Percentiles rank a stretch among this genome's conserved stretches.
These are phyloP conservation scores for Pseudobourletiella spinata DNA, from an alignment of 1,140 invertebrate genomes.

Conservation along the genomic window DNA sequence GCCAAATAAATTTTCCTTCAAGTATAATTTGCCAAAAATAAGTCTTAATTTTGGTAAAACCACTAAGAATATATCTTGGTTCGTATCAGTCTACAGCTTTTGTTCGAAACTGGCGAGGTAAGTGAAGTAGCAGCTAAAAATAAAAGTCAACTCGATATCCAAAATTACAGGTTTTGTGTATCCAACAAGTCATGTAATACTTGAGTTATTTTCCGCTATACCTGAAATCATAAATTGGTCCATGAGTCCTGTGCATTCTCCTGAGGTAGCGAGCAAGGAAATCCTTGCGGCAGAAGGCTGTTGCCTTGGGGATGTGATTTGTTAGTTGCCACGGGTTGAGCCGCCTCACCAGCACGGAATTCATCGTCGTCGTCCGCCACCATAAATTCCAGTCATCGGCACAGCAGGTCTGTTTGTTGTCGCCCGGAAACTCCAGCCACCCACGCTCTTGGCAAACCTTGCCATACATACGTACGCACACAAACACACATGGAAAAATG, in stretches of 20 bases:
- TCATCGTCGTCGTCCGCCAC: slow-evolving; percentile 25
- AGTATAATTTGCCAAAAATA: too few relatives aligned
- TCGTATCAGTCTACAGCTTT: too few relatives aligned
- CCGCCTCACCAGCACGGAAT: background rate
- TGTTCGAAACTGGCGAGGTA: too few relatives aligned
- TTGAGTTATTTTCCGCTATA: slow-evolving; percentile 39
- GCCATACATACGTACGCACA: too few relatives aligned
- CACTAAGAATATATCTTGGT: too few relatives aligned
- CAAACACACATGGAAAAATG: too few relatives aligned
- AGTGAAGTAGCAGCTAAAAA: too few relatives aligned
- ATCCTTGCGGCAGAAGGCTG: slow-evolving; percentile 71
- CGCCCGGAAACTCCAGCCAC: slow-evolving; percentile 61
- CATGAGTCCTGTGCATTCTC: slow-evolving; percentile 71
- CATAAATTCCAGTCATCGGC: slow-evolving; percentile 28
- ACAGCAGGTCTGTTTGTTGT: background rate
- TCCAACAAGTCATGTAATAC: background rate
- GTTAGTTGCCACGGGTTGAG: slow-evolving; percentile 51
- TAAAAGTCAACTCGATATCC: too few relatives aligned
- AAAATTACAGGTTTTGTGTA: too few relatives aligned
- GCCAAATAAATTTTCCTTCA: too few relatives aligned
- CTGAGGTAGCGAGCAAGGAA: slow-evolving; percentile 64
- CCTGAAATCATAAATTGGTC: slow-evolving; percentile 73
- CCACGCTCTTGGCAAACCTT: slow-evolving; percentile 71
- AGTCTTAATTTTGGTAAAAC: too few relatives aligned
- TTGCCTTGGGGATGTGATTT: slow-evolving; percentile 74